These are phyloP conservation scores for Hirtodrosophila confusa DNA, from an alignment of 2,888 invertebrate genomes.

Conservation along the genomic window DNA sequence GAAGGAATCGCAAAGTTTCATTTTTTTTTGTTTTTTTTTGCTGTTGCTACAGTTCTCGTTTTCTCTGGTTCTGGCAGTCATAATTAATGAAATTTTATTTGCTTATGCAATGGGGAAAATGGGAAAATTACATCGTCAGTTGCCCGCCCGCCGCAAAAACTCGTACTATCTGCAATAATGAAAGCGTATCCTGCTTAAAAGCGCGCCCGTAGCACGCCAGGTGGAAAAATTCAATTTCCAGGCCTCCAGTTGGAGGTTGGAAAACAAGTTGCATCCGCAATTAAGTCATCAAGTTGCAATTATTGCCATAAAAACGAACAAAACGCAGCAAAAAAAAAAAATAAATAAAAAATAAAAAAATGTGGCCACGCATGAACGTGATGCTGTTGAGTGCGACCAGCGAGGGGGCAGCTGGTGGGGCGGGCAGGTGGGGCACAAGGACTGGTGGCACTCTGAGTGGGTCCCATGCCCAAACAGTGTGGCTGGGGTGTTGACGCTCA, in stretches of 20 bases:
- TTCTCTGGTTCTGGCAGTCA: constrained; percentile 61
- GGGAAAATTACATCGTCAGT: constrained; percentile 34
- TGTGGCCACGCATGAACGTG: constrained; percentile 80
- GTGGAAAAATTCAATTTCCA: constrained; percentile 80
- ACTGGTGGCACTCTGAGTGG: constrained; percentile 32
- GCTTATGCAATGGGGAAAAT: constrained; percentile 74
- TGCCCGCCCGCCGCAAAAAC: not conserved
- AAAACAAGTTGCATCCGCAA: constrained; percentile 81
- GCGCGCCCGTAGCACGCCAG: constrained; percentile 54
- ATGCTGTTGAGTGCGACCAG: constrained; percentile 58
- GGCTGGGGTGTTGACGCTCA: constrained; percentile 75
- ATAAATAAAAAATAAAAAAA: constrained; percentile 52
- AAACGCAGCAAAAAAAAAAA: constrained; percentile 64
- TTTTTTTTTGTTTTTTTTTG: no score
- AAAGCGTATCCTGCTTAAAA: constrained; percentile 80
- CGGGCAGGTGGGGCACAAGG: not conserved
- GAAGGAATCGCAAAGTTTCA: constrained; percentile 20
- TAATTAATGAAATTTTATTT: constrained; percentile 80
- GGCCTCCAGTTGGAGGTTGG: constrained; percentile 65
- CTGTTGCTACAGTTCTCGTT: no score
- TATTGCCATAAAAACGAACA: constrained; percentile 81
- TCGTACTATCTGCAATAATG: constrained; percentile 74
- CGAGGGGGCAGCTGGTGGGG: constrained; percentile 1
- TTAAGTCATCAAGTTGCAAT: constrained; percentile 80
- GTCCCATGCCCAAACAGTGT: constrained; percentile 29